Base-by-base conservation (phyloP, 2,113 vertebrate genomes). In the Psephotus haematonotus region DNA sequence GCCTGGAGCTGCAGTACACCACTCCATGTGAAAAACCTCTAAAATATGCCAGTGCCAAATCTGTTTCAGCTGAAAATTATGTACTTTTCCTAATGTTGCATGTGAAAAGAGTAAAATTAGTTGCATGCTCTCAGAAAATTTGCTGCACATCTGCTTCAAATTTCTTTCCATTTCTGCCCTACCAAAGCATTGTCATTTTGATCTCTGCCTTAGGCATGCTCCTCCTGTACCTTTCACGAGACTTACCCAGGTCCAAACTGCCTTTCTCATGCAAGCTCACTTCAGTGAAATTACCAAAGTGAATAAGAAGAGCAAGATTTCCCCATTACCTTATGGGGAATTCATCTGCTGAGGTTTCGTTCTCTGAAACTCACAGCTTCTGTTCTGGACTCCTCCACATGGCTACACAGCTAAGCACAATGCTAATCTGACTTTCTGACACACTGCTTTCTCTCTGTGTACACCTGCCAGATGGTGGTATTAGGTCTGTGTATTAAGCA, bases 401-500 rank as follows among this genome's bases (percentile, higher is more conserved):
- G 24, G 22, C 7, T 64, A 23, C 0, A 1, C 67, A 44, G 50
- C 35, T 2, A 57, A 77, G 41, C 65, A 53, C 1, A 2, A 71
- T 6, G 70, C 15, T 23, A 37, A 49, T 43, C 65, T 57, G 60
- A 33, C 35, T 86, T 82, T 92, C 6, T 49, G n/a, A 78, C 18
- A 44, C 4, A 4, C 23, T 47, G 23, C 71, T 64, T 82, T 88
- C 41, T 86, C 86, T 82, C 49, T 24, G 0, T 31, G 53, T 20
- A 29, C 41, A 77, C 29, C 55, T 96, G 69, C 69, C 95, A 95
- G 88, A 82, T 22, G 81, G 79, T 39, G 70, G 10, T 76, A 82
- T 90, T 53, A 94, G 75, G 50, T 85, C 67, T 77, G 93, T 43
- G 75, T 88, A 53, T 90, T 47, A 46, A 90, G 92, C 57, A 85